A percentile compares a stretch with the other conserved stretches of the same genome.
phyloP scores from a whole-genome alignment of 2,888 invertebrate genomes.

The Cyrtodaria siliqua region DNA sequence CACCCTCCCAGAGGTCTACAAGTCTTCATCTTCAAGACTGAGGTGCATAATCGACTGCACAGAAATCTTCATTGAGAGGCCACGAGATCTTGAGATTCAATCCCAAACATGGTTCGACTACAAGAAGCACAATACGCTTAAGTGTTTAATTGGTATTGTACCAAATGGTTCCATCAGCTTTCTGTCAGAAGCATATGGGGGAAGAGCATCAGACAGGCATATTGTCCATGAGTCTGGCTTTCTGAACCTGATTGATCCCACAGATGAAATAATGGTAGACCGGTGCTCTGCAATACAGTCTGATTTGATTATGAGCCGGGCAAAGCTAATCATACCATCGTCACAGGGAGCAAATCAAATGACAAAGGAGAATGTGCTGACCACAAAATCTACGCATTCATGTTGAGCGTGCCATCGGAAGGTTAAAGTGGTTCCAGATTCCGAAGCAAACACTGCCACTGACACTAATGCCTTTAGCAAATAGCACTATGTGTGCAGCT shows the following conservation, averaged over 20 bases:
- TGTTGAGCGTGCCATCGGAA: slow-evolving; percentile 57
- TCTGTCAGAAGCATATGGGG: slow-evolving; percentile 49
- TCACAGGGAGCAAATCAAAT: slow-evolving; percentile 38
- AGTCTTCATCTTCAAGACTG: neutral
- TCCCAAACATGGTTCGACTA: slow-evolving; percentile 20
- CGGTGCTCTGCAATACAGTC: slow-evolving; percentile 50
- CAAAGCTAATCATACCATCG: slow-evolving; percentile 33
- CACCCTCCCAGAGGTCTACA: neutral
- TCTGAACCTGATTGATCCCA: slow-evolving; percentile 35
- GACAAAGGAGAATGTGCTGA: slow-evolving; percentile 17
- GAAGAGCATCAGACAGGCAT: slow-evolving; percentile 48
- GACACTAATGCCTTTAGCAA: slow-evolving; percentile 40
- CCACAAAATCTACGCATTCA: slow-evolving; percentile 59
- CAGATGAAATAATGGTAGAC: slow-evolving; percentile 55
- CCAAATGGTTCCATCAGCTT: slow-evolving; percentile 48
- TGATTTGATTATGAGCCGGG: slow-evolving; percentile 24
- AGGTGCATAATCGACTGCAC: slow-evolving; percentile 2
- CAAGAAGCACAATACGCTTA: slow-evolving; percentile 39
- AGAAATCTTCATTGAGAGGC: slow-evolving; percentile 7
- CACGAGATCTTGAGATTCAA: neutral
- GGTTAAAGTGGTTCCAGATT: slow-evolving; percentile 57
- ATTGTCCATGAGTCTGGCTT: slow-evolving; percentile 43
- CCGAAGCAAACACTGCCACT: slow-evolving; percentile 48
- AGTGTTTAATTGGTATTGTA: slow-evolving; percentile 49
- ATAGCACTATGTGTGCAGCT: slow-evolving; percentile 63